Conservation (phyloP, 1,140 invertebrate genomes). For the Agrilus planipennis region DNA sequence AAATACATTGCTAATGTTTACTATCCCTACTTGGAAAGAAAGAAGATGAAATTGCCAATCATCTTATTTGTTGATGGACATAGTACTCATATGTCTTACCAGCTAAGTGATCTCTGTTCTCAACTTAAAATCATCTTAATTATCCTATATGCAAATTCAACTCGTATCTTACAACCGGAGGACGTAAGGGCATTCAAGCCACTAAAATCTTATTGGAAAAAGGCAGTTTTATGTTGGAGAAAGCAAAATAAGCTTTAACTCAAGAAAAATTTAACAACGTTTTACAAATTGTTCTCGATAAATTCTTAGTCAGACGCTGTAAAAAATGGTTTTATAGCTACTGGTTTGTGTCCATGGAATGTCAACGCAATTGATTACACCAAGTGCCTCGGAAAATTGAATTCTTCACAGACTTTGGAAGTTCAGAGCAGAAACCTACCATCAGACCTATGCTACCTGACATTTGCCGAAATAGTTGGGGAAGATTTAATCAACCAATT, state of each 20-base stretch:
- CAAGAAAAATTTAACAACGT: neutral
- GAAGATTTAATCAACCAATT: slow-evolving; percentile 5
- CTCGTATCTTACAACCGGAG: slow-evolving; percentile 24
- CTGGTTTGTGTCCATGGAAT: slow-evolving; percentile 14
- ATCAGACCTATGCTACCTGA: slow-evolving; percentile 8
- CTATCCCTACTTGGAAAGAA: slow-evolving; percentile 22
- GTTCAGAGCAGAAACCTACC: neutral
- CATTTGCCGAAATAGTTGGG: slow-evolving; percentile 11
- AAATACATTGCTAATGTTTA: slow-evolving; percentile 31
- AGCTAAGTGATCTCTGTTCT: slow-evolving; percentile 23
- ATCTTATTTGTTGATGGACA: slow-evolving; percentile 14
- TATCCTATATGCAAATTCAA: slow-evolving; percentile 26
- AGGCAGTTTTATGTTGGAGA: slow-evolving; percentile 9
- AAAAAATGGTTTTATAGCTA: slow-evolving; percentile 7
- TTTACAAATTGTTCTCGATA: slow-evolving; percentile 1
- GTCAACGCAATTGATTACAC: slow-evolving; percentile 15
- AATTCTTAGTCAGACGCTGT: slow-evolving; percentile 6
- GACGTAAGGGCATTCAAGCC: slow-evolving; percentile 26
- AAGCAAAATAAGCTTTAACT: neutral
- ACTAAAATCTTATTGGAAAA: slow-evolving; percentile 19
- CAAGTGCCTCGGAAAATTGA: slow-evolving; percentile 14
- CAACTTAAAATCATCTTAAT: slow-evolving; percentile 22
- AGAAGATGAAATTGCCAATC: slow-evolving; percentile 21
- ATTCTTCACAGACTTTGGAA: neutral
- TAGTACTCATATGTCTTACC: slow-evolving; percentile 21